Evolutionary conservation across 2,113 vertebrate species (phyloP).

Genomic region (Columba janthina): DNA sequence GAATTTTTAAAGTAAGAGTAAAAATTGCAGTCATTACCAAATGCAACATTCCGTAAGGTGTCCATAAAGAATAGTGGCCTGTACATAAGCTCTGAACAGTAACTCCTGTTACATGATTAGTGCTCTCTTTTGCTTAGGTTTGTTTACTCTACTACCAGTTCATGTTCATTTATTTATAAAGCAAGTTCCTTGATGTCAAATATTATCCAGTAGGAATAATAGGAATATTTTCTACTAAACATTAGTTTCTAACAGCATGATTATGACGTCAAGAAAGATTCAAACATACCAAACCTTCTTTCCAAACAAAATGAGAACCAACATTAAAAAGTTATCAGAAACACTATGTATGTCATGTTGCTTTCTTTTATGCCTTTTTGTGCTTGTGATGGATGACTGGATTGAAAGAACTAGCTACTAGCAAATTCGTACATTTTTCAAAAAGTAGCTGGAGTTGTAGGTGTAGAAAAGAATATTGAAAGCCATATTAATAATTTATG

Average conservation of each 20-base stretch:
- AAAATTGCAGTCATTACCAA: background rate
- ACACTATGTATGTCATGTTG: background rate
- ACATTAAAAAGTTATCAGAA: background rate
- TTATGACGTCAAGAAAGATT: background rate
- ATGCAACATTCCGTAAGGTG: background rate
- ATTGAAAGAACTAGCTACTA: background rate
- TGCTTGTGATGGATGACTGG: background rate
- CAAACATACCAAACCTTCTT: background rate
- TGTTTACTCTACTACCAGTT: background rate
- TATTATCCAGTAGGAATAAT: background rate
- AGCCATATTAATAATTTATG: background rate
- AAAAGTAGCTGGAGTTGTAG: background rate
- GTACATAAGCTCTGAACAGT: background rate
- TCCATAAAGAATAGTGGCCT: background rate
- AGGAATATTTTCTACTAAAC: background rate
- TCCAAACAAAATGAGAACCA: background rate
- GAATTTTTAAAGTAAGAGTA: background rate
- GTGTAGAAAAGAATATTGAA: background rate
- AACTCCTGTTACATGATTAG: background rate
- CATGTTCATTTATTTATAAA: background rate
- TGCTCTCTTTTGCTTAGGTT: background rate
- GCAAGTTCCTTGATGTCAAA: background rate
- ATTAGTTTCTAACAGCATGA: background rate
- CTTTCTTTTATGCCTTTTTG: background rate
- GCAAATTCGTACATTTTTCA: constrained; percentile 2